Evolutionary conservation across 2,797 vertebrate genomes (phyloP), one percentile per base, ranked within the genome.

Genomic region (Xenentodon cancila): DNA sequence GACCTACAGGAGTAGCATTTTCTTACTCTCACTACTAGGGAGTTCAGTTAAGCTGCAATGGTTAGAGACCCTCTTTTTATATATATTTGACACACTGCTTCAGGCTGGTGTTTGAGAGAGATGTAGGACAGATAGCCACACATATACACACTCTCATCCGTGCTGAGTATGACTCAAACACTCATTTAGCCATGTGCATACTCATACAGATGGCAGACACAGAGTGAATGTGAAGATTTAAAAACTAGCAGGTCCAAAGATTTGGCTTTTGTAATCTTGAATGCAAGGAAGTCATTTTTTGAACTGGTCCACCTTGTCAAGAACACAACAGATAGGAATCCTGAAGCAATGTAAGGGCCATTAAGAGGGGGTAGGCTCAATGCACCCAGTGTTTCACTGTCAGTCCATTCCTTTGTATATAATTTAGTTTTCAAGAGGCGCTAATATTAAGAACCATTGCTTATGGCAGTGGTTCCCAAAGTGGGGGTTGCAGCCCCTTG

Each of bases 201-300:
- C 79, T 82, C 77, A 77, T 80, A 74, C 84, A 89, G 85, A 88
- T 84, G 84, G 82, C 81, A 86, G 74, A 86, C 68, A 84, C 59
- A 20, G 67, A 73, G 69, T 37, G 67, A 73, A 69, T 37, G 63
- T 75, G 57, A 59, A 77, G 77, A 84, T 74, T 85, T 85, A 2
- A 58, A 9, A 58, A 58, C 52, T 44, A 34, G 64, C 50, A 13
- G 7, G 18, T 59, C 34, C 20, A 18, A 9, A 46, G 17, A 47
- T 56, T 48, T 53, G 5, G 15, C 44, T 55, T 50, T 40, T 32
- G 2, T 48, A 27, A 57, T 54, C 25, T 5, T 25, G 25, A 25
- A 25, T 5, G 3, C 25, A 25, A 5, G 25, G 25, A 25, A 25
- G 25, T 3, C 25, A 25, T 25, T 3, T 25, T 3, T 53, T 53